These are phyloP conservation scores for Odontomyia ornata DNA, from an alignment of 2,888 invertebrate species.

Conservation along the genomic window DNA sequence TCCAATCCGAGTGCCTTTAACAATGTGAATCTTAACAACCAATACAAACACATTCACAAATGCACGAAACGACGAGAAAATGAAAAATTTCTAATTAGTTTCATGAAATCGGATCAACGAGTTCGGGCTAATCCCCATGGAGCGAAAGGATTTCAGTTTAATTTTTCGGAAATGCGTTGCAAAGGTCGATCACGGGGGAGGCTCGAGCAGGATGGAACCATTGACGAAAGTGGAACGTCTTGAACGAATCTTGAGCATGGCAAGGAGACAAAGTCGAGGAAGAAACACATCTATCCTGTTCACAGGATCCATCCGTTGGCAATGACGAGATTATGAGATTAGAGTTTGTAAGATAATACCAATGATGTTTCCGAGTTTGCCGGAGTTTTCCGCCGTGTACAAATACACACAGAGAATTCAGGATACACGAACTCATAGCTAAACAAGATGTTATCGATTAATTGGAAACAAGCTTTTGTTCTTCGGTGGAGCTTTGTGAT, in stretches of 20 bases:
- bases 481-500: too few relatives aligned
- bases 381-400: too few relatives aligned
- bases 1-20: not conserved
- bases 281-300: too few relatives aligned
- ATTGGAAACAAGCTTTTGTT: conserved; percentile 17
- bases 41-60: not conserved
- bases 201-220: not conserved
- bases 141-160: conserved; percentile 9
- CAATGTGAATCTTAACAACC: not conserved
- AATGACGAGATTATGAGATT: conserved; percentile 39
- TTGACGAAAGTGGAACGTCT: not conserved
- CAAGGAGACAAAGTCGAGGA: not conserved
- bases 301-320: not conserved
- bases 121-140: not conserved
- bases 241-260: conserved; percentile 1
- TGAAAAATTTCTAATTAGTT: conserved; percentile 36
- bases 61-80: not conserved
- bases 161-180: conserved; percentile 8
- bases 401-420: too few relatives aligned
- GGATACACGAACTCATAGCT: not conserved
- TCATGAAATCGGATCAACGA: conserved; percentile 27
- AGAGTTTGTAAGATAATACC: conserved; percentile 24
- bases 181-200: not conserved
- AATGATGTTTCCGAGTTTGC: not conserved
- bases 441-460: conserved; percentile 31